Conservation (phyloP, 2,888 invertebrate genomes). For the Tiliacea aurago region DNA sequence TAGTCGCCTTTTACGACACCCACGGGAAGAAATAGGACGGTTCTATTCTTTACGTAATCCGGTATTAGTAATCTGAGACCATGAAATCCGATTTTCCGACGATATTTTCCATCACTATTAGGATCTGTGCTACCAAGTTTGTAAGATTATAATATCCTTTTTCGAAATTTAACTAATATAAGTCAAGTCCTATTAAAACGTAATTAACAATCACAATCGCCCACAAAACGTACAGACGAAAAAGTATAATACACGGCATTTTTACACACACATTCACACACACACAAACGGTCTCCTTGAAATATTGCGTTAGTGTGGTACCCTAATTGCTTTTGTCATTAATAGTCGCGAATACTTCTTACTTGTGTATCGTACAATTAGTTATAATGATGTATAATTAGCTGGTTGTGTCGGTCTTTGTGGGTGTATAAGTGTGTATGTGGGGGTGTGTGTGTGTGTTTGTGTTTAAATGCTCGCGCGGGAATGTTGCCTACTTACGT, state of each 20-base stretch:
- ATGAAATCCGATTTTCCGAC: neutral
- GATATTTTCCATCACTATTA: neutral
- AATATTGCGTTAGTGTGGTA: conserved; percentile 76
- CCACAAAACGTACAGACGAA: conserved; percentile 36
- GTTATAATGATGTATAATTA: conserved; percentile 90
- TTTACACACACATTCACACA: conserved; percentile 51
- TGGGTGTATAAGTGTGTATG: conserved; percentile 54
- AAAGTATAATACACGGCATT: conserved; percentile 56
- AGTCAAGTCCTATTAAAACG: conserved; percentile 52
- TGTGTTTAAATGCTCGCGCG: conserved; percentile 51
- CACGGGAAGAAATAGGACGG: too few relatives aligned
- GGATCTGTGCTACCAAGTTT: neutral
- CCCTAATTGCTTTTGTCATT: conserved; percentile 91
- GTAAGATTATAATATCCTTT: too few relatives aligned
- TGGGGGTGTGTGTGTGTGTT: conserved; percentile 27
- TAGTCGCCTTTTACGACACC: too few relatives aligned
- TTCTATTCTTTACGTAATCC: too few relatives aligned
- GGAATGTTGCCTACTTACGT: conserved; percentile 60
- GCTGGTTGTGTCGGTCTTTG: conserved; percentile 71
- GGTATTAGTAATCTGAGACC: neutral
- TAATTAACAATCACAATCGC: conserved; percentile 54
- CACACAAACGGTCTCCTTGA: conserved; percentile 61
- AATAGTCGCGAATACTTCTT: conserved; percentile 90
- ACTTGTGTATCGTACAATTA: conserved; percentile 88
- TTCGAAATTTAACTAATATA: too few relatives aligned